A percentile compares a stretch with the other conserved stretches of the same genome.
Evolutionary conservation across 2,888 invertebrate species (phyloP).

Genomic region (Troglohyphantes excavatus): DNA sequence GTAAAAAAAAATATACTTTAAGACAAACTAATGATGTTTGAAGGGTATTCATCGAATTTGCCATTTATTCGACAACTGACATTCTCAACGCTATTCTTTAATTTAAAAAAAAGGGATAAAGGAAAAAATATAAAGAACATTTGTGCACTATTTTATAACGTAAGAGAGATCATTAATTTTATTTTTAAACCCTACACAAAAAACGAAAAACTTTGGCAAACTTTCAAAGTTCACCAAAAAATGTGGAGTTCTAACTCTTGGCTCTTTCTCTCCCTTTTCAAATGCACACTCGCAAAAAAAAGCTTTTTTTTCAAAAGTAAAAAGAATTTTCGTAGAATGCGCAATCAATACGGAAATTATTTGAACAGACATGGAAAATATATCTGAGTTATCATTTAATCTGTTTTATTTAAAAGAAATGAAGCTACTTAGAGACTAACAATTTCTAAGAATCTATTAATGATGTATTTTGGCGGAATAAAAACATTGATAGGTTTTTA

Average conservation of each 20-base stretch:
- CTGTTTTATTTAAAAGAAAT: conserved; percentile 5
- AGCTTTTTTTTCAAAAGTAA: neutral
- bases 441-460: neutral
- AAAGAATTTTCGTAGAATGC: neutral
- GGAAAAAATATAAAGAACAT: conserved; percentile 39
- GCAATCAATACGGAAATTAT: conserved; percentile 5
- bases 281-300: neutral
- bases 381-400: conserved; percentile 5
- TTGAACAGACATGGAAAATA: neutral
- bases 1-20: conserved; percentile 45
- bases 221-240: conserved; percentile 41
- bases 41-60: conserved; percentile 26
- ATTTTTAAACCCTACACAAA: conserved; percentile 28
- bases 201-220: conserved; percentile 42
- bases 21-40: conserved; percentile 43
- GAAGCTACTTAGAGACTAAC: neutral
- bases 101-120: conserved; percentile 28
- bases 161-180: conserved; percentile 50
- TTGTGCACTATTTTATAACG: conserved; percentile 45
- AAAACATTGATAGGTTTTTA: conserved; percentile 2
- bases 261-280: neutral
- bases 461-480: neutral
- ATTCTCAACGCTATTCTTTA: neutral
- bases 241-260: neutral
- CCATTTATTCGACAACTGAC: conserved; percentile 37